phyloP scores from a whole-genome alignment of 2,888 invertebrate genomes.

The Thyatira batis region DNA sequence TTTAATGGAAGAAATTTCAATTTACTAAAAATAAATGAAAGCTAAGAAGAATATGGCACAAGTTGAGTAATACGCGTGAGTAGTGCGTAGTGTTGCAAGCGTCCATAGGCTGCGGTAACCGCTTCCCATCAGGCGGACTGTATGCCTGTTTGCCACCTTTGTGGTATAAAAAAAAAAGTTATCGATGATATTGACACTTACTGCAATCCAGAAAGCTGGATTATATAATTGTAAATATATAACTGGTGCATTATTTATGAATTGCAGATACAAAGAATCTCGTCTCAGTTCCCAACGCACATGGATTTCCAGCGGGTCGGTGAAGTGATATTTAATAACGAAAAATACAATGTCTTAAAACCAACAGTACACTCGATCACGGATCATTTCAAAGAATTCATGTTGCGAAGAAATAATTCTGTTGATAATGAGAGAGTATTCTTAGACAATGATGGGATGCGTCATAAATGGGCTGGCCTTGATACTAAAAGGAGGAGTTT shows the following conservation, averaged over 20 bases:
- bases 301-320: conserved; percentile 58
- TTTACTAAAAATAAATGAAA: no score
- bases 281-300: conserved; percentile 43
- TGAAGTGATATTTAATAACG: conserved; percentile 43
- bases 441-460: conserved; percentile 57
- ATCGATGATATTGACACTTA: no score
- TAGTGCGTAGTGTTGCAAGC: no score
- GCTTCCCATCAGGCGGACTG: no score
- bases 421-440: conserved; percentile 39
- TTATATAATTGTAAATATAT: conserved; percentile 1
- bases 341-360: conserved; percentile 57
- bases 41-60: no score
- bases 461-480: conserved; percentile 59
- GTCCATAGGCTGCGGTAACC: no score
- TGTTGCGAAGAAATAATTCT: conserved; percentile 33
- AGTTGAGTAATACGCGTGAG: no score
- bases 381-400: conserved; percentile 55
- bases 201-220: no score
- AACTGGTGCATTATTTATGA: conserved; percentile 7
- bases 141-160: no score
- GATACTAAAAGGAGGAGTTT: conserved; percentile 25
- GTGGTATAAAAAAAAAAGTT: no score
- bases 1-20: no score
- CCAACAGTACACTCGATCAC: conserved; percentile 47
- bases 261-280: conserved; percentile 25